A percentile compares a stretch with the other conserved stretches of the same genome.
phyloP scores from a whole-genome alignment of 2,888 invertebrate species.

The Adineta ricciae region DNA sequence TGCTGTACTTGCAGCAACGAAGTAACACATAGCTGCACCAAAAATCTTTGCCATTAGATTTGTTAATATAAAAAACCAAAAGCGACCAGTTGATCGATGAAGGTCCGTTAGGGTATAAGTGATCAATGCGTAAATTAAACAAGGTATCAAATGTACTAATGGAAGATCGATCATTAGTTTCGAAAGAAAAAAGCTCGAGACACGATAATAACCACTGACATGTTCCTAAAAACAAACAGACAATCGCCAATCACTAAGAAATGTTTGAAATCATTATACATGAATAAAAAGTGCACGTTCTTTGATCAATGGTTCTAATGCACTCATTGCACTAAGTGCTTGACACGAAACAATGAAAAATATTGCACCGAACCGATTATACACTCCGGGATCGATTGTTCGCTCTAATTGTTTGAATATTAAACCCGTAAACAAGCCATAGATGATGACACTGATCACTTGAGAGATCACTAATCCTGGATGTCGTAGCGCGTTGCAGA shows the following conservation, averaged over 20 bases:
- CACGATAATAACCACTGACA: conserved; percentile 48
- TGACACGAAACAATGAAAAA: conserved; percentile 50
- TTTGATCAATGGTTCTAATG: conserved; percentile 49
- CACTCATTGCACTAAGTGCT: conserved; percentile 48
- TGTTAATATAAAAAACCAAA: neutral
- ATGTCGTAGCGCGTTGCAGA: neutral
- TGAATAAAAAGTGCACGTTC: conserved; percentile 48
- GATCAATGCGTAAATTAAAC: conserved; percentile 41
- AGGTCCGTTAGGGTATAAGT: conserved; percentile 45
- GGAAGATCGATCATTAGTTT: conserved; percentile 47
- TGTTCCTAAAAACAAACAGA: conserved; percentile 38
- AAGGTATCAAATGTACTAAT: conserved; percentile 44
- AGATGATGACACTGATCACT: conserved; percentile 43
- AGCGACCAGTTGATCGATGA: neutral
- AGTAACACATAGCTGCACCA: neutral
- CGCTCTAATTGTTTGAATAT: conserved; percentile 45
- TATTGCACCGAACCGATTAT: conserved; percentile 48
- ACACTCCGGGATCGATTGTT: conserved; percentile 42
- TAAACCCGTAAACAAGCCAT: conserved; percentile 45
- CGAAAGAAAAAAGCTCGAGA: conserved; percentile 43
- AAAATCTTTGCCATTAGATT: neutral
- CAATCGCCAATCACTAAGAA: neutral
- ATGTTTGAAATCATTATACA: conserved; percentile 36
- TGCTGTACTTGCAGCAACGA: neutral
- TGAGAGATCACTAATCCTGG: conserved; percentile 34